Evolutionary conservation across 2,113 vertebrate species (phyloP), one percentile per base, ranked within the genome.

Genomic region (Brachyistius frenatus): DNA sequence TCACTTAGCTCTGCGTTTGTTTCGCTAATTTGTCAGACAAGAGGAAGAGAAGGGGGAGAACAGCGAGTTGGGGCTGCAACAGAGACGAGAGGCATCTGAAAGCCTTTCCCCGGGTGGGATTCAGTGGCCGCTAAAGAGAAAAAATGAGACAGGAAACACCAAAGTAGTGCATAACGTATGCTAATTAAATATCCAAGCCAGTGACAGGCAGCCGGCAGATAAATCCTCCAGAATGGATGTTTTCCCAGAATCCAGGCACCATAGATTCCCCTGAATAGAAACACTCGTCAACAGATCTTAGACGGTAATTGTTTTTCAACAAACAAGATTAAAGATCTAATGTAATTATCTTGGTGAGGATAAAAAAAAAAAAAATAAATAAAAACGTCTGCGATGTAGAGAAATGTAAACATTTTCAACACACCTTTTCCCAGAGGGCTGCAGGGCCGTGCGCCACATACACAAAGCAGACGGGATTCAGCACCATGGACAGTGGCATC

Each of bases 401-500:
- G 23, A 23, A 23, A 23, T 23, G 23, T 23, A 23, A 23, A 23
- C 23, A 23, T 23, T 23, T 23, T 23, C 23, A 23, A 23, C 23
- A 23, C 23, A 23, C 23, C 23, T 23, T 23, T 23, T 23, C 23
- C 23, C 23, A 56, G 0, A 30, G 15, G 31, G 37, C 58, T 50
- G 52, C 33, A 72, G n/a, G 3, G 44, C 32, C 35, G 10, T 2
- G 13, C 46, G 63, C 15, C 37, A 64, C 15, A 71, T 10, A 36
- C 32, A 66, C 16, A 35, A 37, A 61, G 62, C 73, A 16, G 32
- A 23, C 54, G 46, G 46, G n/a, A 55, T 88, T 93, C 90, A 94
- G 92, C 88, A 93, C 92, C 91, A 89, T 3, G 92, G 94, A 94
- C 89, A 93, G 94, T 13, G 80, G 49, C 90, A 60, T 32, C 39